Evolutionary conservation across 2,113 vertebrate genomes (phyloP).

Genomic region (Brachyhypopomus occidentalis): DNA sequence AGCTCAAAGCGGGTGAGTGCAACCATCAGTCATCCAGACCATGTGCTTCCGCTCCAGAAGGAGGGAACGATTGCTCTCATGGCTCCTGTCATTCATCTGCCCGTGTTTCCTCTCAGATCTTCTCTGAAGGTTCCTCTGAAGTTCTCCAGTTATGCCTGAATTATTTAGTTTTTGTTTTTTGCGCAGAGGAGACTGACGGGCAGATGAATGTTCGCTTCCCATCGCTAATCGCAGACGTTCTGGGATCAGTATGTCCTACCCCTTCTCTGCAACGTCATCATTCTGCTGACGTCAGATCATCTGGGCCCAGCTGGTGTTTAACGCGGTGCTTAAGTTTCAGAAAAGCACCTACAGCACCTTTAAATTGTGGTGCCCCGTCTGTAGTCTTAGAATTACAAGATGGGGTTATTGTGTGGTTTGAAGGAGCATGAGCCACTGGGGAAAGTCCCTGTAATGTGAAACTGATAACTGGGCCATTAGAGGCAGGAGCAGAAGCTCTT

Average conservation of each 20-base stretch:
- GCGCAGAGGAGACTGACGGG: conserved; percentile 8
- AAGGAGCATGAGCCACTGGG: neutral
- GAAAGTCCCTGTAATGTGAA: conserved; percentile 35
- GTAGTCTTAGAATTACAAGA: neutral
- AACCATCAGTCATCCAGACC: conserved; percentile 48
- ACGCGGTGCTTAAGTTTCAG: conserved; percentile 2
- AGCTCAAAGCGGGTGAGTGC: conserved; percentile 72
- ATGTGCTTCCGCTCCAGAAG: neutral
- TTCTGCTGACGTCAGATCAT: neutral
- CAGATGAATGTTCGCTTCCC: conserved; percentile 46
- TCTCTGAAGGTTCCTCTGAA: neutral
- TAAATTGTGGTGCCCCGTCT: neutral
- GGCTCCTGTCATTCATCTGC: conserved; percentile 50
- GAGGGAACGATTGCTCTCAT: conserved; percentile 36
- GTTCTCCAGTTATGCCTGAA: neutral
- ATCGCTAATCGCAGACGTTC: conserved; percentile 25
- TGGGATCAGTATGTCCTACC: conserved; percentile 35
- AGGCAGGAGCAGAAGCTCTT: conserved; percentile 21
- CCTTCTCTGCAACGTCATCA: conserved; percentile 9
- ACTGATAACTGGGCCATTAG: neutral
- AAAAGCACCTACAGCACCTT: neutral
- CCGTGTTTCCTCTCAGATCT: conserved; percentile 12
- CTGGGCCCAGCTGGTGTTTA: neutral
- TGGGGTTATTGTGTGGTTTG: neutral
- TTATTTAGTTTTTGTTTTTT: neutral